Conservation (phyloP, 2,113 vertebrate genomes). For the Vidua chalybeata region DNA sequence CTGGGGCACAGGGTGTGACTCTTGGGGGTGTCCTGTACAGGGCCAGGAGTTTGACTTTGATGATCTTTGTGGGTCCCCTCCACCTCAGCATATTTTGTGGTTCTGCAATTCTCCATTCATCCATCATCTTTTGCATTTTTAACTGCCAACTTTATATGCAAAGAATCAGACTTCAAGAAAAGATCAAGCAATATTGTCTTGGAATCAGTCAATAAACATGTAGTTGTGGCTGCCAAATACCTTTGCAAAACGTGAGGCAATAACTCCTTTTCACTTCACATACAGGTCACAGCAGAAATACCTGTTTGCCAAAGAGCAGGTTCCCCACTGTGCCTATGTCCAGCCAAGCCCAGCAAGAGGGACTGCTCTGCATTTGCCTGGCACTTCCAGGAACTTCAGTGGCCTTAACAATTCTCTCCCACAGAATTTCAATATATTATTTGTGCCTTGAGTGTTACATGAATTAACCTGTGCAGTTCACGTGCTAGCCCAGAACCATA, state of each 20-base stretch:
- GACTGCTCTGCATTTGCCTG: background rate
- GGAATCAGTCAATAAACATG: background rate
- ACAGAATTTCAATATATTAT: background rate
- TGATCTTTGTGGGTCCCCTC: background rate
- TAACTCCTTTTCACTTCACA: background rate
- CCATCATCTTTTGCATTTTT: background rate
- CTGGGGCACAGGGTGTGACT: background rate
- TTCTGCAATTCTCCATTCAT: background rate
- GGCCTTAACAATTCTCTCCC: background rate
- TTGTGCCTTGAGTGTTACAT: background rate
- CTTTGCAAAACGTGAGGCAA: background rate
- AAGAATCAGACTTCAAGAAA: background rate
- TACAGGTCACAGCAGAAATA: background rate
- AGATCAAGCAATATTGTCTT: background rate
- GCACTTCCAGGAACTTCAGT: background rate
- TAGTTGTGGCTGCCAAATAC: background rate
- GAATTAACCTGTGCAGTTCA: background rate
- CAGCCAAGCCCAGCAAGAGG: background rate
- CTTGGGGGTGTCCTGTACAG: no score
- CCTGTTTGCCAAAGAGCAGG: background rate
- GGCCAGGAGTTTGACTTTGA: background rate
- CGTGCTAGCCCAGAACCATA: fast-evolving
- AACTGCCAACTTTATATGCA: background rate
- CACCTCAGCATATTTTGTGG: background rate
- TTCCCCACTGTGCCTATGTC: background rate